Evolutionary conservation across 2,797 vertebrate genomes (phyloP), one percentile per base, ranked within the genome.

Genomic region (Apogon hyalosoma): DNA sequence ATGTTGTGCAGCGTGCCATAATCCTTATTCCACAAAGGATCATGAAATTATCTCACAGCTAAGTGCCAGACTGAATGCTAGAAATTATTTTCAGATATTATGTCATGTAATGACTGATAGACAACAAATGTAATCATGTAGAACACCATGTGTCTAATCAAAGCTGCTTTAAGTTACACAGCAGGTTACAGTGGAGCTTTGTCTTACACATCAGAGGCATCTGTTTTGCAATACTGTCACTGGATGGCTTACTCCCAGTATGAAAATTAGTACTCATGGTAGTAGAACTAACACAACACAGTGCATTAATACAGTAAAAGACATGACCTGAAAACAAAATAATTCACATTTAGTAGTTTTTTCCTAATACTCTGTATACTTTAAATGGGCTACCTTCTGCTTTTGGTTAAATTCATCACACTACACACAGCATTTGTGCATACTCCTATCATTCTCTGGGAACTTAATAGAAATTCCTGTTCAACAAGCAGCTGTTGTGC

Each of bases 401-500:
- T 13, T 28, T 7, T 63, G 45, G 40, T 11, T 66, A 54, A 39
- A 41, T 18, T 13, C 18, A 64, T n/a, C 36, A 10, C 5, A 19
- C 12, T 13, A 7, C 13, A 13, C 41, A 47, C 4, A n/a, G 13
- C 49, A 31, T 41, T 51, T 64, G 45, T 12, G 42, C 50, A n/a
- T 19, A 4, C 50, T 66, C 11, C n/a, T 51, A 50, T 58, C 8
- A 0, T 57, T 65, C 83, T 64, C 76, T 53, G 50, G 56, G 46
- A 75, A 72, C 36, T 66, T 45, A 51, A 56, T 45, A 71, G 82
- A 78, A 61, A 73, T 19, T 57, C 43, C 48, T 3, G 1, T 68
- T 54, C 21, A 75, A 83, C 82, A 73, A 72, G 74, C 69, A 85
- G 80, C 83, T 85, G 75, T 58, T 79, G 67, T 75, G 57, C 47